Evolutionary conservation across 2,888 invertebrate species (phyloP).

Genomic region (Bombylius major): DNA sequence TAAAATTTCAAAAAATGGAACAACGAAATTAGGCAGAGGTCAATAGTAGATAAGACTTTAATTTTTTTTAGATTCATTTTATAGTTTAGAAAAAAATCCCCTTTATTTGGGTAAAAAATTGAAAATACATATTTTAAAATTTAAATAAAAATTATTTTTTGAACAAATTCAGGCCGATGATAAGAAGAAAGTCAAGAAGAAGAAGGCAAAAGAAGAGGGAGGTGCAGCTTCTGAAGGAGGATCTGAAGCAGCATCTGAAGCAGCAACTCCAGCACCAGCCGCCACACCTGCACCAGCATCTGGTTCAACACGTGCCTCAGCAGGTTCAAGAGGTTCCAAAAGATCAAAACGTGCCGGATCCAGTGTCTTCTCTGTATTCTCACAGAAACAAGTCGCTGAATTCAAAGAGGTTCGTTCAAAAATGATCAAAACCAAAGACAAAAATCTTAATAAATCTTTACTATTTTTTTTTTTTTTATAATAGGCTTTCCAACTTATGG

Average conservation of each 20-base stretch:
- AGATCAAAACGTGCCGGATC: conserved; percentile 81
- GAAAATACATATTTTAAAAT: too few relatives aligned
- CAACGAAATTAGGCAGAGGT: too few relatives aligned
- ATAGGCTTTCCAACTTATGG: conserved; percentile 90
- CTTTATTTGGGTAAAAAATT: too few relatives aligned
- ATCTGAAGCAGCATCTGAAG: conserved; percentile 39
- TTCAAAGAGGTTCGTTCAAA: conserved; percentile 69
- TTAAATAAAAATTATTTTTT: too few relatives aligned
- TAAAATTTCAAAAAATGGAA: too few relatives aligned
- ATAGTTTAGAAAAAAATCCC: too few relatives aligned
- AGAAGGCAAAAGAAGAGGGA: conserved; percentile 66
- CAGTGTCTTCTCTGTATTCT: conserved; percentile 95
- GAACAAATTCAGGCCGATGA: conserved; percentile 62
- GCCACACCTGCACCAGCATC: conserved; percentile 54
- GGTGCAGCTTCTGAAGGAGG: conserved; percentile 48
- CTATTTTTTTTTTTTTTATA: conserved; percentile 5
- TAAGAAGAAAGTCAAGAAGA: conserved; percentile 85
- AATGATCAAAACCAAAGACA: background rate
- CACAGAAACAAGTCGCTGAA: conserved; percentile 90
- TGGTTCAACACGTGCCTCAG: conserved; percentile 70
- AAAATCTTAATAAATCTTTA: background rate
- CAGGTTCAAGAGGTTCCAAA: conserved; percentile 43
- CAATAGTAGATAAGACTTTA: too few relatives aligned
- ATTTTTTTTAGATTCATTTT: too few relatives aligned
- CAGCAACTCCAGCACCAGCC: conserved; percentile 55